Evolutionary conservation across 2,797 vertebrate species (phyloP).

Genomic region (Phylloscopus collybita): DNA sequence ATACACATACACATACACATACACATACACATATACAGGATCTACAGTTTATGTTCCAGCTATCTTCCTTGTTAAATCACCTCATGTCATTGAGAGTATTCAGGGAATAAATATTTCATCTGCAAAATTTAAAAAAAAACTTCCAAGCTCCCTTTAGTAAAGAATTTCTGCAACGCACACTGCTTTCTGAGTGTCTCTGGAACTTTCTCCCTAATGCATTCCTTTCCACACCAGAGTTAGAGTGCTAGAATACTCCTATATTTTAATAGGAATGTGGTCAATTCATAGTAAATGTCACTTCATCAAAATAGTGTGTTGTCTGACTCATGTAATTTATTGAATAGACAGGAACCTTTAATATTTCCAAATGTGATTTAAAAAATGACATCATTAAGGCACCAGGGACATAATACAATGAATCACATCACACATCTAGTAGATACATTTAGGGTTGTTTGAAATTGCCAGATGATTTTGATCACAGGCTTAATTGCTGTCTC

Average conservation of each 20-base stretch:
- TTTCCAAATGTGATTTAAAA: not conserved
- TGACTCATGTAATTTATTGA: not conserved
- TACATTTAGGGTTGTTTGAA: not conserved
- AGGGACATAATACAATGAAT: not conserved
- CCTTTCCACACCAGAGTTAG: not conserved
- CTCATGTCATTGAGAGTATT: not conserved
- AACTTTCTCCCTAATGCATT: not conserved
- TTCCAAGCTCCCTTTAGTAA: not conserved
- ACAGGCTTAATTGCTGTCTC: not conserved
- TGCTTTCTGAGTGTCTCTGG: not conserved
- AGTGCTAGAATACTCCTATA: not conserved
- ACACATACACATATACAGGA: too few relatives aligned
- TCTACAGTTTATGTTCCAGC: not conserved
- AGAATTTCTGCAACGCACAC: not conserved
- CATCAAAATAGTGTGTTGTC: not conserved
- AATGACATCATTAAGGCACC: not conserved
- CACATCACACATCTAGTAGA: not conserved
- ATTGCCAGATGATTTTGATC: not conserved
- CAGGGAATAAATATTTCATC: not conserved
- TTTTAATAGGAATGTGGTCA: not conserved
- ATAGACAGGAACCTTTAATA: not conserved
- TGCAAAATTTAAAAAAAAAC: not conserved
- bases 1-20: too few relatives aligned
- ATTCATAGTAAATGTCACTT: not conserved
- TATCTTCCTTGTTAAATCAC: not conserved